A percentile compares a stretch with the other conserved stretches of the same genome.
Conservation (phyloP, 2,888 invertebrate genomes). For the Drosophila heteroneura region DNA sequence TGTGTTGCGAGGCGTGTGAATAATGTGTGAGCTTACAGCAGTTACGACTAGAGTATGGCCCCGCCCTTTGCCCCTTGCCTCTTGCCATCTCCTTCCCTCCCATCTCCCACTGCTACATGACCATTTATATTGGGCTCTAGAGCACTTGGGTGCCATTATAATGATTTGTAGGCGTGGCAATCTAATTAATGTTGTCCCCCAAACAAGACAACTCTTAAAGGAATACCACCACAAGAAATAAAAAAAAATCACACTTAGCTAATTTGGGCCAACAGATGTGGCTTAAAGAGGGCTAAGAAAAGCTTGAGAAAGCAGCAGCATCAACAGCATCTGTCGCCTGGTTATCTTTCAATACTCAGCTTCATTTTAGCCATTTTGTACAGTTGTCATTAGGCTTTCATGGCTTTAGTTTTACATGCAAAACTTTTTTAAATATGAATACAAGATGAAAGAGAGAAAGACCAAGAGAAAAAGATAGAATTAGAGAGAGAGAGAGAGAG, state of each 20-base stretch:
- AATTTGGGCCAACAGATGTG: slow-evolving; percentile 36
- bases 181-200: slow-evolving; percentile 78
- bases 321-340: slow-evolving; percentile 27
- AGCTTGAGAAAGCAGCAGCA: background rate
- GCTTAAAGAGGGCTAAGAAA: slow-evolving; percentile 4
- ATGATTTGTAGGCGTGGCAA: slow-evolving; percentile 75
- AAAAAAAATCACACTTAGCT: slow-evolving; percentile 36
- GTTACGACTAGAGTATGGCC: slow-evolving; percentile 7
- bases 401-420: slow-evolving; percentile 61
- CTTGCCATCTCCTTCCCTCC: background rate
- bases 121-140: slow-evolving; percentile 5
- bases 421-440: slow-evolving; percentile 73
- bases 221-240: slow-evolving; percentile 10
- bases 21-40: slow-evolving; percentile 77
- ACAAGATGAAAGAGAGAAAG: slow-evolving; percentile 44
- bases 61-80: background rate
- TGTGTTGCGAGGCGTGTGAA: slow-evolving; percentile 76
- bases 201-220: slow-evolving; percentile 42
- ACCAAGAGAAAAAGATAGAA: background rate
- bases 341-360: slow-evolving; percentile 7
- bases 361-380: slow-evolving; percentile 52
- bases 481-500: background rate
- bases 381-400: slow-evolving; percentile 71
- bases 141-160: slow-evolving; percentile 71
- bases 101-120: background rate